Evolutionary conservation across 2,797 vertebrate species (phyloP).

Genomic region (Bufotes viridis): DNA sequence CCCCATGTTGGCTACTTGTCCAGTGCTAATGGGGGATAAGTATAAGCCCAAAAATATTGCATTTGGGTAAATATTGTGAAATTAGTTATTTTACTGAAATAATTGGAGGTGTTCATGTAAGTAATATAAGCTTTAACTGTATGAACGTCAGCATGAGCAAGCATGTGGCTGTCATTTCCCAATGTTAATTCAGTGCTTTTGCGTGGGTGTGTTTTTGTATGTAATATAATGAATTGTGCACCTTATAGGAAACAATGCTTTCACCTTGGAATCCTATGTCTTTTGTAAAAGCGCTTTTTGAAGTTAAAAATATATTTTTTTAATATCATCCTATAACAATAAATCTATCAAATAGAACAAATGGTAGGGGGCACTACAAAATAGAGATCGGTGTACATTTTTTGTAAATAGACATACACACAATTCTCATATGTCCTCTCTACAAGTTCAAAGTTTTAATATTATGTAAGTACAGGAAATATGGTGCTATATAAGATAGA

Average conservation of each 20-base stretch:
- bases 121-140: background rate
- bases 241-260: background rate
- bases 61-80: background rate
- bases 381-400: background rate
- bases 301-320: background rate
- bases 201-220: conserved; percentile 1
- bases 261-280: background rate
- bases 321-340: background rate
- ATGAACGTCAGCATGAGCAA: background rate
- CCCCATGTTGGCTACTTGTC: background rate
- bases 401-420: background rate
- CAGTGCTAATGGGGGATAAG: background rate
- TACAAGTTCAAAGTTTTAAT: background rate
- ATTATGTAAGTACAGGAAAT: background rate
- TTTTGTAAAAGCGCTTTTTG: background rate
- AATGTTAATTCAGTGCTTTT: background rate
- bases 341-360: background rate
- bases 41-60: background rate
- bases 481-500: background rate
- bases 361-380: background rate
- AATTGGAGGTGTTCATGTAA: background rate
- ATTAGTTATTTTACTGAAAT: background rate
- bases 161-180: background rate
- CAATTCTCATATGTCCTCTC: background rate
- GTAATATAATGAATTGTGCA: background rate